Base-by-base conservation (phyloP, 2,888 invertebrate genomes). In the Colostygia pectinataria region DNA sequence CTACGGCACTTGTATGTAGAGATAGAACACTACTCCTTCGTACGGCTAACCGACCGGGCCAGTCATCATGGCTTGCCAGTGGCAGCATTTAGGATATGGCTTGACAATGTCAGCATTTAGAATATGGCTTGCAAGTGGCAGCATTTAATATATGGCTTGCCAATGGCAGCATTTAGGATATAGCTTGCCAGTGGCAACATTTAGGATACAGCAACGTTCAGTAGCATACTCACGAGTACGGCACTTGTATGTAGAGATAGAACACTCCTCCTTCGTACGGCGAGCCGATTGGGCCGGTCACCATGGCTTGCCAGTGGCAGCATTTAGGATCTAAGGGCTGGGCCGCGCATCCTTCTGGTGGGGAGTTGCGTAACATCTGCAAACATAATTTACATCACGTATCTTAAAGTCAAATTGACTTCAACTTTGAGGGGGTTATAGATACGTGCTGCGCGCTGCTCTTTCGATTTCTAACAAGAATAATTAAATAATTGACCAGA, bases 241-340 rank as follows among this genome's bases (percentile, higher is more conserved):
- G 97, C 64, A 98, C 96, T 84, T 97, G 96, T 52, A 98, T 92
- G 77, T 97, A 97, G 4, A 98, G 91, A 74, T 95, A 97, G 84
- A 98, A 98, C 48, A 96, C 91, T 4, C 98, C 98, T 9, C 98
- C 98, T 80, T 98, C 98, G 73, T 98, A 98, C 0, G 98, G 97
- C 75, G 97, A 97, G 23, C 97, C 97, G 20, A 94, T 94, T 5
- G 98, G 98, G 0, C 98, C 98, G 14, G 95, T 94, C 66, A 98
- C 96, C 43, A 95, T 95, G 1, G 98, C 98, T 83, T 98, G 97
- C 98, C 98, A 98, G 81, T 98, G 97, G 71, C 95, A 96, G 68
- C 94, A 95, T 80, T 93, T 92, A 53, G 92, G 89, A 83, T 97
- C 97, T 36, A 97, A 83, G 0, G 97, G 96, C 8, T 93, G 92